These are phyloP conservation scores for Perca schrenkii DNA, from an alignment of 2,113 vertebrate genomes.

Conservation along the genomic window DNA sequence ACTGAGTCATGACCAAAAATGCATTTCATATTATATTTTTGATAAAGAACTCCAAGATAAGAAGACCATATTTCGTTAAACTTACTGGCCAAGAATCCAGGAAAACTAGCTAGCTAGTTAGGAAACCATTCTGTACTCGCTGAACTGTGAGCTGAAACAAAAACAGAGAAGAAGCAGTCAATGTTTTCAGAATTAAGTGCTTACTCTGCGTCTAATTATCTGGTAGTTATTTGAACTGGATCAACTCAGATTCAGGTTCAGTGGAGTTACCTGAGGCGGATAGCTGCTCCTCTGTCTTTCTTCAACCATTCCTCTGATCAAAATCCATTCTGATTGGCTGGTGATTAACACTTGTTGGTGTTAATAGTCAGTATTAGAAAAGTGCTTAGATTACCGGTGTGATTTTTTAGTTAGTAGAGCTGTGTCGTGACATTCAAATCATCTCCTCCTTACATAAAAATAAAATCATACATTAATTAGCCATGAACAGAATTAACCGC, in stretches of 20 bases:
- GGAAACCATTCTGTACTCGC: constrained; percentile 46
- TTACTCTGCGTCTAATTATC: constrained; percentile 45
- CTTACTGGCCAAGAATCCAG: constrained; percentile 65
- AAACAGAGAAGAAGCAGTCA: constrained; percentile 37
- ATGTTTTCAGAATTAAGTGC: constrained; percentile 10
- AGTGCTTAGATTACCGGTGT: constrained; percentile 54
- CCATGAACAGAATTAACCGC: background rate
- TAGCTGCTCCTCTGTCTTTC: constrained; percentile 72
- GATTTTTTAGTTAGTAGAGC: constrained; percentile 35
- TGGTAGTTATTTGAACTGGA: constrained; percentile 45
- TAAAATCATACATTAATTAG: constrained; percentile 3
- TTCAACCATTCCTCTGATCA: constrained; percentile 75
- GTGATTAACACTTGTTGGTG: constrained; percentile 77
- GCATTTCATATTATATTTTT: constrained; percentile 20
- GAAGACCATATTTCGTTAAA: constrained; percentile 28
- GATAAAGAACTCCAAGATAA: constrained; percentile 13
- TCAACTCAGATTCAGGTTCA: constrained; percentile 65
- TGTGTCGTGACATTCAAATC: constrained; percentile 5
- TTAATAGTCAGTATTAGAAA: constrained; percentile 69
- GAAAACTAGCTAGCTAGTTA: constrained; percentile 52
- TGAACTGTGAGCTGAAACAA: constrained; percentile 57
- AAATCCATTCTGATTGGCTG: constrained; percentile 80
- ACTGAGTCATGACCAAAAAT: constrained; percentile 49
- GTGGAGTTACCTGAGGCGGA: constrained; percentile 76
- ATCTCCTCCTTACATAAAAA: constrained; percentile 4